Percentiles rank a stretch among this genome's conserved stretches.
phyloP scores from a whole-genome alignment of 2,113 vertebrate genomes.

The Urocitellus parryii region DNA sequence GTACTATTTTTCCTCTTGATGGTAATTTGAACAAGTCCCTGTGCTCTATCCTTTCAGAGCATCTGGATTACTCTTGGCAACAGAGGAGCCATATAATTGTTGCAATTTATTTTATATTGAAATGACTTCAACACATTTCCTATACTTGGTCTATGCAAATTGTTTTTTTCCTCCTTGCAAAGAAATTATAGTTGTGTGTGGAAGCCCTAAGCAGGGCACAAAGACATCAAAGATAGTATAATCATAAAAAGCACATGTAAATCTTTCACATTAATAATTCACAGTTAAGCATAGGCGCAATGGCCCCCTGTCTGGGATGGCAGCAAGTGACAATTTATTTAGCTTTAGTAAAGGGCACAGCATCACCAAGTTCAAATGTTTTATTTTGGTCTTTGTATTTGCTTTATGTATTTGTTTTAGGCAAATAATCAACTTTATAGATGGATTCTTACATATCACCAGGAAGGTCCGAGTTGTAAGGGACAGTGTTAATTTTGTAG shows the following conservation, averaged over 20 bases:
- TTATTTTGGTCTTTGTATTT: conserved; percentile 38
- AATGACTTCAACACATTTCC: conserved; percentile 59
- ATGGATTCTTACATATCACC: neutral
- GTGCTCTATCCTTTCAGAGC: conserved; percentile 68
- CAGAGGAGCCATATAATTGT: conserved; percentile 58
- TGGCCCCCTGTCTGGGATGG: conserved; percentile 1
- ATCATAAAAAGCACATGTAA: conserved; percentile 44
- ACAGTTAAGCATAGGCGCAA: neutral
- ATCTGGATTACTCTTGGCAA: conserved; percentile 55
- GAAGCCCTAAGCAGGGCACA: conserved; percentile 69
- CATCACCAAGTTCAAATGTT: conserved; percentile 47
- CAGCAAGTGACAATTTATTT: conserved; percentile 67
- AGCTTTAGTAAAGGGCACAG: conserved; percentile 65
- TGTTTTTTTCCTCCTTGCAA: neutral
- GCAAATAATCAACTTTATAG: neutral
- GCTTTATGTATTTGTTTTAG: conserved; percentile 31
- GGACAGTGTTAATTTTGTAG: neutral
- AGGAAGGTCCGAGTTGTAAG: neutral
- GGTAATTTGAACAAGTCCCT: conserved; percentile 75
- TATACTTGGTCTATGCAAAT: conserved; percentile 46
- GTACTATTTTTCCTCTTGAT: conserved; percentile 74
- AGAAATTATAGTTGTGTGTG: conserved; percentile 64
- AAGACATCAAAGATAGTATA: conserved; percentile 56
- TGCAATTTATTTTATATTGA: conserved; percentile 69
- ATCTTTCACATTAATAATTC: conserved; percentile 64